Evolutionary conservation across 1,140 invertebrate genomes (phyloP), one percentile per base, ranked within the genome.

Genomic region (Penaeus chinensis): DNA sequence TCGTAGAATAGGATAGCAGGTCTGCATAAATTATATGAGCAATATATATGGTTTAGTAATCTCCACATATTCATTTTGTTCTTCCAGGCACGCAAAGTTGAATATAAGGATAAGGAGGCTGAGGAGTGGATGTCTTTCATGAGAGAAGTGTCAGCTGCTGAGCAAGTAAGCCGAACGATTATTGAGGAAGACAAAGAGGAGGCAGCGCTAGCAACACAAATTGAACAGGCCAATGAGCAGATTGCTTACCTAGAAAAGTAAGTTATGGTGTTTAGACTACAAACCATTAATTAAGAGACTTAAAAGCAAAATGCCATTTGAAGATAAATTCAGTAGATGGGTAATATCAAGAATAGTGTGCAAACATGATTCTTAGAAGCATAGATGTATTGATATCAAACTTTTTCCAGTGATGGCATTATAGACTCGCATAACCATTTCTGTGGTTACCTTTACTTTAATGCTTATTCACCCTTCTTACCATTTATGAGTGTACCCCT

Each of bases 111-210:
- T 66, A 90, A 90, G 62, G 86, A 90, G 62, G 89, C 84, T 37
- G 89, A 88, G 32, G 87, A 90, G 74, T 90, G 87, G 89, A 77
- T 85, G 74, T 85, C 89, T 20, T 90, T 90, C 60, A 82, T 90
- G 87, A 77, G 61, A n/a, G 89, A 89, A 66, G 89, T 90, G 20
- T 89, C 89, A 74, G 86, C 86, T 1, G 89, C 89, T 24, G 89
- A 90, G 63, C 83, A 81, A 54, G 65, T 85, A 54, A 90, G 89
- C 42, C 66, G 89, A 27, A 85, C 82, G 61, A 90, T 90, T 61
- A 90, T 90, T 76, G 89, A 87, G 42, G 89, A 89, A 37, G 89
- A 90, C 69, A 90, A 88, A 63, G 89, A 88, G 62, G 87, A 90
- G 79, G 78, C 89, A 54, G 87, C 87, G 16, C 65, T 89, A 22